Conservation (phyloP, 2,113 vertebrate genomes). For the Scopus umbretta region DNA sequence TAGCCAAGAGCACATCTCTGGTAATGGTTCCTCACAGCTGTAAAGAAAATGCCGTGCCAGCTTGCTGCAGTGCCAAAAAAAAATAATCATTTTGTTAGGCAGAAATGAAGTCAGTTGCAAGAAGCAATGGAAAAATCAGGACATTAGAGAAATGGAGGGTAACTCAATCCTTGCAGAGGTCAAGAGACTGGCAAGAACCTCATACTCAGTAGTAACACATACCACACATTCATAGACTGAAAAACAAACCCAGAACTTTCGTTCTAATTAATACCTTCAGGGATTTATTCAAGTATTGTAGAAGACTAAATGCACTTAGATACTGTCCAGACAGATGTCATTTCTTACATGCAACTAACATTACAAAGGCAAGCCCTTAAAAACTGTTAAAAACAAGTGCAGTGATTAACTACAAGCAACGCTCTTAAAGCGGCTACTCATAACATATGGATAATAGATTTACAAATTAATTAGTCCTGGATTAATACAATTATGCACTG, state of each 20-base stretch:
- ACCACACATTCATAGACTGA: slow-evolving; percentile 28
- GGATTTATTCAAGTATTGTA: neutral
- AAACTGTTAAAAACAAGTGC: slow-evolving; percentile 13
- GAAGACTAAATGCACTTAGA: neutral
- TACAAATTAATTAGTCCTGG: slow-evolving; percentile 6
- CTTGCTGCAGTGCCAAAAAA: slow-evolving; percentile 29
- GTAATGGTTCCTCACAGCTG: slow-evolving; percentile 23
- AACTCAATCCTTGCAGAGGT: slow-evolving; percentile 25
- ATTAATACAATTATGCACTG: slow-evolving; percentile 20
- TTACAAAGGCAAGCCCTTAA: slow-evolving; percentile 38
- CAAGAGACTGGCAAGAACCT: slow-evolving; percentile 28
- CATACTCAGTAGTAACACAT: slow-evolving; percentile 8
- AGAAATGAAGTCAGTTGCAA: neutral
- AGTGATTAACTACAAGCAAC: slow-evolving; percentile 30
- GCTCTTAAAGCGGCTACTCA: slow-evolving; percentile 19
- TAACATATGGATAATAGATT: slow-evolving; percentile 39
- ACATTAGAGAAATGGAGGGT: slow-evolving; percentile 22
- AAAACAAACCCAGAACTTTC: slow-evolving; percentile 44
- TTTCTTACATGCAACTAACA: neutral
- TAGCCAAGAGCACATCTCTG: neutral
- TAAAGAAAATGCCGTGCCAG: slow-evolving; percentile 39
- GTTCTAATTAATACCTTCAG: slow-evolving; percentile 34
- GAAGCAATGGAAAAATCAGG: slow-evolving; percentile 29
- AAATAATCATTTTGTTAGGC: neutral
- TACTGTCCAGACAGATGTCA: neutral